Conservation (phyloP, 2,113 vertebrate genomes). For the Ramphastos sulfuratus region DNA sequence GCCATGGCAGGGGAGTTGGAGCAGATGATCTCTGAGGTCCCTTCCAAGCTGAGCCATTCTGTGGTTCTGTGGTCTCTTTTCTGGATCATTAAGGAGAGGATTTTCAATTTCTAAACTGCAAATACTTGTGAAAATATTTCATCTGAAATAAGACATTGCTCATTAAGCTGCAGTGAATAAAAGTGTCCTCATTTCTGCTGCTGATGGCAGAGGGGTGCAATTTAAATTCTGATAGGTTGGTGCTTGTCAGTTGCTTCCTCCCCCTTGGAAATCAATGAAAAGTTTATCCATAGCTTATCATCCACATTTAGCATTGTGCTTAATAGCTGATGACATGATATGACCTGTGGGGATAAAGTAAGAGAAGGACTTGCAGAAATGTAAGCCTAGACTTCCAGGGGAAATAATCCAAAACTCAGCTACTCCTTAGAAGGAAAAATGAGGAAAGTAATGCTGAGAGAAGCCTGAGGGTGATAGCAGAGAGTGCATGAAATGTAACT, state of each 20-base stretch:
- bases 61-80: neutral
- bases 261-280: constrained; percentile 50
- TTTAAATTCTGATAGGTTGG: neutral
- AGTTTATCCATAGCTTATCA: constrained; percentile 8
- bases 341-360: constrained; percentile 27
- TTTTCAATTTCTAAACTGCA: neutral
- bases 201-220: neutral
- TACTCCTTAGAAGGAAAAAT: constrained; percentile 47
- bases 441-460: constrained; percentile 54
- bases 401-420: constrained; percentile 57
- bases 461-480: constrained; percentile 57
- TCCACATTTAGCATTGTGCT: constrained; percentile 26
- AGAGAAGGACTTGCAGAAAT: constrained; percentile 27
- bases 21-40: too few relatives aligned
- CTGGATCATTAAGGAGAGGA: neutral
- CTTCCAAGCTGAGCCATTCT: too few relatives aligned
- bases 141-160: neutral
- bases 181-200: constrained; percentile 8
- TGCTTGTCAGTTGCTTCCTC: constrained; percentile 2
- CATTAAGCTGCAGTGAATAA: neutral
- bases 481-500: constrained; percentile 31
- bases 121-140: constrained; percentile 10
- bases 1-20: too few relatives aligned
- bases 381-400: neutral
- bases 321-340: constrained; percentile 58